Conservation (phyloP, 2,888 invertebrate genomes). For the Cyaniris semiargus region DNA sequence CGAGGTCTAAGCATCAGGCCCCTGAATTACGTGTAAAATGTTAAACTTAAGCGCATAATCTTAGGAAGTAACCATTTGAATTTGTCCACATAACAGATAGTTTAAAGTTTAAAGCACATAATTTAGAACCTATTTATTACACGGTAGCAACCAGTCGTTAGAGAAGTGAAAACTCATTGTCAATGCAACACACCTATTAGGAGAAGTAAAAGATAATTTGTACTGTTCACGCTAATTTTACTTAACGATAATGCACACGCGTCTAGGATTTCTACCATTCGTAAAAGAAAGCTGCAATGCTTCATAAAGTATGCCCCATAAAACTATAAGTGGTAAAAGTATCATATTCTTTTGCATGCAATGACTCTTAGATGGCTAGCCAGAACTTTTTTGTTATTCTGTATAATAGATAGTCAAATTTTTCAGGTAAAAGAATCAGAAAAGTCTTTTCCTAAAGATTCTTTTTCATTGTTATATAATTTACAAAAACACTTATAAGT, state of each 20-base stretch:
- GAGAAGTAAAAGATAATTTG: constrained; percentile 39
- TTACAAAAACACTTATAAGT: too few species aligned
- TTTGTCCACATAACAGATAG: background rate
- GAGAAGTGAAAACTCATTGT: background rate
- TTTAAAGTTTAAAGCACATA: background rate
- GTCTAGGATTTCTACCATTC: constrained; percentile 37
- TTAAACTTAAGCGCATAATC: too few species aligned
- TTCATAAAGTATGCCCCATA: background rate
- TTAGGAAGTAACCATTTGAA: background rate
- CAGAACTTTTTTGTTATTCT: too few species aligned
- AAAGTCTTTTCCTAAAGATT: too few species aligned
- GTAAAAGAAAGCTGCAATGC: constrained; percentile 33
- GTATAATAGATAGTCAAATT: too few species aligned
- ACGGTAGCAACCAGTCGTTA: background rate
- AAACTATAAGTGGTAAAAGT: background rate
- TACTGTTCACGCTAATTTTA: constrained; percentile 42
- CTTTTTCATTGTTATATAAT: too few species aligned
- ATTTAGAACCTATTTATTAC: background rate
- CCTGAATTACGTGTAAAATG: too few species aligned
- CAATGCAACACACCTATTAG: background rate
- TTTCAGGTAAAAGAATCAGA: too few species aligned
- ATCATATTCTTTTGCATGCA: background rate
- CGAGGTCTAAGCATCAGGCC: too few species aligned
- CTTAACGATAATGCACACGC: constrained; percentile 35
- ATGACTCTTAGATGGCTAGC: too few species aligned